phyloP scores from a whole-genome alignment of 2,113 vertebrate species.

The Clarias macrocephalus region DNA sequence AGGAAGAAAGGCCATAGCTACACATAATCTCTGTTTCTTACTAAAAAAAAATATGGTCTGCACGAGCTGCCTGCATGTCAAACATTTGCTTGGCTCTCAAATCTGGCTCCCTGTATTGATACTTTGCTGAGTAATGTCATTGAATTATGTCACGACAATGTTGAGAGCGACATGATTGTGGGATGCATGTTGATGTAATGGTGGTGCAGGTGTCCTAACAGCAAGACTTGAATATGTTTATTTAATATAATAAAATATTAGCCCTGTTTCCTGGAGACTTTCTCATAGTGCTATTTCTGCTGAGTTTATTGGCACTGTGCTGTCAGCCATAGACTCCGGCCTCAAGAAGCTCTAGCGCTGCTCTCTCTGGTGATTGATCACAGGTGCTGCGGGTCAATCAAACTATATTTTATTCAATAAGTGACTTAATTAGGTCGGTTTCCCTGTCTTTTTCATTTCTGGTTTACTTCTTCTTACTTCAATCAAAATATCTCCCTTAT shows the following conservation, averaged over 20 bases:
- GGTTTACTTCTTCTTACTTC: constrained; percentile 32
- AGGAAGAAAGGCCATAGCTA: not conserved
- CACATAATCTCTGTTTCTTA: constrained; percentile 20
- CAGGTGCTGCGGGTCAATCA: constrained; percentile 73
- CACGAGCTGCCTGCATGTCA: not conserved
- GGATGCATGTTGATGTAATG: not conserved
- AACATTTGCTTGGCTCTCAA: constrained; percentile 11
- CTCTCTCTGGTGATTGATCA: constrained; percentile 63
- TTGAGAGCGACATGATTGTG: not conserved
- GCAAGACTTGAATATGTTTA: not conserved
- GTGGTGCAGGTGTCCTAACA: not conserved
- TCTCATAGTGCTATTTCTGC: not conserved
- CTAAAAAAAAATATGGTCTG: not conserved
- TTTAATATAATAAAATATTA: not conserved
- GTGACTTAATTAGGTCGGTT: constrained; percentile 65
- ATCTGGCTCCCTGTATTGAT: not conserved
- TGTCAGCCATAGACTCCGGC: not conserved
- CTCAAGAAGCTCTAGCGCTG: not conserved
- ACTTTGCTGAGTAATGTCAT: not conserved
- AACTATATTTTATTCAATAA: constrained; percentile 68
- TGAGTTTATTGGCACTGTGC: not conserved
- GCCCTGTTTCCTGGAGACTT: not conserved
- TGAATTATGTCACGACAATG: not conserved
- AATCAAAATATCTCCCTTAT: constrained; percentile 57
- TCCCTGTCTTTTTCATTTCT: constrained; percentile 37